These are phyloP conservation scores for Anguilla anguilla DNA, from an alignment of 2,797 vertebrate genomes.

Conservation along the genomic window DNA sequence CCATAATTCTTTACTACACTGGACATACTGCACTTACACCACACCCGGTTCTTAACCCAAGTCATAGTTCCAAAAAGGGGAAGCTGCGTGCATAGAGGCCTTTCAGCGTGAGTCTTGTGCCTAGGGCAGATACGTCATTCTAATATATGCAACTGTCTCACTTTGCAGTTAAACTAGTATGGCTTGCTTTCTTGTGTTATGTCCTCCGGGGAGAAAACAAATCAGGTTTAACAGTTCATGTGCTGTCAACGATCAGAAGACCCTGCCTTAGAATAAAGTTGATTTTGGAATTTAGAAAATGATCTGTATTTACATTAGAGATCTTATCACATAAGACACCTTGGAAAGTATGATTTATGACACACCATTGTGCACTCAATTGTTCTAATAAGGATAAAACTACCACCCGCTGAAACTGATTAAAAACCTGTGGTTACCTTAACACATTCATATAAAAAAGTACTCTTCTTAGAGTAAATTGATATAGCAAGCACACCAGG, in stretches of 20 bases:
- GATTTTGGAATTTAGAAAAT: constrained; percentile 2
- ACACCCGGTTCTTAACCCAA: background rate
- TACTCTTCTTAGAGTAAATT: no score
- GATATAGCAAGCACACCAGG: no score
- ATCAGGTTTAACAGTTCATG: background rate
- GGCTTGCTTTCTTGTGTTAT: background rate
- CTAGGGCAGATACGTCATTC: background rate
- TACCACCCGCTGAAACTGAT: background rate
- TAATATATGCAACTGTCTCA: background rate
- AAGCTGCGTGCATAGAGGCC: background rate
- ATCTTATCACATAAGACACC: background rate
- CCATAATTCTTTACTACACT: background rate
- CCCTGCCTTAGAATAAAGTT: background rate
- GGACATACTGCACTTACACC: background rate
- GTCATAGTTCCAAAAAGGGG: background rate
- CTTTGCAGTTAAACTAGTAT: background rate
- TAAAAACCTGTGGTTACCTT: background rate
- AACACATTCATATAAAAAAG: background rate
- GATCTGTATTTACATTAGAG: background rate
- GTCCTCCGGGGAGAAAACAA: background rate
- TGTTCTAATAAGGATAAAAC: background rate
- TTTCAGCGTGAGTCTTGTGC: background rate
- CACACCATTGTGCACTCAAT: background rate
- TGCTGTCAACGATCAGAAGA: background rate
- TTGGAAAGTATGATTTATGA: background rate